Conservation (phyloP, 2,797 vertebrate species). For the Okamejei kenojei region DNA sequence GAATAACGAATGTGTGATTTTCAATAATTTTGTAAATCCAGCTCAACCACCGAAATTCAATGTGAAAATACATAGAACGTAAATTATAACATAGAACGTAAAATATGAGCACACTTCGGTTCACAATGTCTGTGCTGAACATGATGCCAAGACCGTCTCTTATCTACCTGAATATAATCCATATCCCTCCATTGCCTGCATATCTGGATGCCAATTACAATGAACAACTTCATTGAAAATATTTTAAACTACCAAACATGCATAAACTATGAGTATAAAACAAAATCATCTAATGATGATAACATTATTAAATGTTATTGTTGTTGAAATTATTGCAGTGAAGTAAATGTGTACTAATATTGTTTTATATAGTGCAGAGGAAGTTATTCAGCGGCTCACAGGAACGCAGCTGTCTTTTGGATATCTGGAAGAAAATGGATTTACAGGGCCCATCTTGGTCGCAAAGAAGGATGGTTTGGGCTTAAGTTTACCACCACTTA, state of each 20-base stretch:
- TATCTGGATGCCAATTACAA: too few relatives aligned
- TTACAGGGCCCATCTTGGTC: slow-evolving; percentile 83
- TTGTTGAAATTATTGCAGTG: background rate
- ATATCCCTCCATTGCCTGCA: too few relatives aligned
- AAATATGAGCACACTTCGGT: too few relatives aligned
- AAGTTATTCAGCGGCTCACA: slow-evolving; percentile 77
- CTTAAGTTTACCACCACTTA: slow-evolving; percentile 81
- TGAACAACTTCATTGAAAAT: background rate
- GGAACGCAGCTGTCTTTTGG: slow-evolving; percentile 79
- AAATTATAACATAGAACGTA: too few relatives aligned
- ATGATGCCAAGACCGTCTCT: too few relatives aligned
- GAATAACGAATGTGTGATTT: background rate
- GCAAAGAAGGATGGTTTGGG: slow-evolving; percentile 89
- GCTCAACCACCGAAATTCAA: background rate
- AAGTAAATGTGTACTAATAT: background rate
- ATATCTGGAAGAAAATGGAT: slow-evolving; percentile 86
- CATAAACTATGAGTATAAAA: background rate
- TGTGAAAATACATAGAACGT: background rate
- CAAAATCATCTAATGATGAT: too few relatives aligned
- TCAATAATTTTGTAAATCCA: background rate
- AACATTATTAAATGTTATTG: background rate
- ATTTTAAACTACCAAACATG: background rate
- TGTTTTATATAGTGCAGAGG: slow-evolving; percentile 70
- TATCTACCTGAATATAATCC: too few relatives aligned
- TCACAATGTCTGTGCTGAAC: too few relatives aligned